These are phyloP conservation scores for Tychaedon coryphoeus DNA, from an alignment of 2,113 vertebrate genomes.

Conservation along the genomic window DNA sequence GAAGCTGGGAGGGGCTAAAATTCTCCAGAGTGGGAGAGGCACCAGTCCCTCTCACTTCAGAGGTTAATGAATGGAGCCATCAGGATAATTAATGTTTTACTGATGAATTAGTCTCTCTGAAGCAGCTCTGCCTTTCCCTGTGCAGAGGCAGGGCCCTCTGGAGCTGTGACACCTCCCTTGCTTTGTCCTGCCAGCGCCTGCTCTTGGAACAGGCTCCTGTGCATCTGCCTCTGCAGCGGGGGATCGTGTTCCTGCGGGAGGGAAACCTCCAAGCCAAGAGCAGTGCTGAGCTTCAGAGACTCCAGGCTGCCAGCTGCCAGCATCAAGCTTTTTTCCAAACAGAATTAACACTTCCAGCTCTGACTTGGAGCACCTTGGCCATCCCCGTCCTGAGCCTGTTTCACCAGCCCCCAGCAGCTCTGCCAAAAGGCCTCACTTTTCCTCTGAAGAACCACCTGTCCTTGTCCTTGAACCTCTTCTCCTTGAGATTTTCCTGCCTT, in stretches of 20 bases:
- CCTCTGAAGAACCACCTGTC: not conserved
- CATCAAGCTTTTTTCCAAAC: not conserved
- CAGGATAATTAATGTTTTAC: constrained; percentile 68
- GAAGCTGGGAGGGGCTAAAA: not conserved
- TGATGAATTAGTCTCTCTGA: constrained; percentile 71
- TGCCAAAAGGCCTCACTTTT: not conserved
- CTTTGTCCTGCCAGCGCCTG: not conserved
- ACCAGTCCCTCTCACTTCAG: constrained; percentile 21
- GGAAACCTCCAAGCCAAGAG: not conserved
- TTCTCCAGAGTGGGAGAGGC: constrained; percentile 8
- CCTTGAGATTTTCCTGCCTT: not conserved
- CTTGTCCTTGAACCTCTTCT: not conserved
- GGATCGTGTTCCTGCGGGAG: not conserved
- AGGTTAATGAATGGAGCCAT: constrained; percentile 68
- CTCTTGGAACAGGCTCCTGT: not conserved
- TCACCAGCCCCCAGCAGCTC: not conserved
- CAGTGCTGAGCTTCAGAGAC: not conserved
- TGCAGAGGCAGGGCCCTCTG: constrained; percentile 17
- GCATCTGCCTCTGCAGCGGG: constrained; percentile 9
- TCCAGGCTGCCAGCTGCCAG: not conserved
- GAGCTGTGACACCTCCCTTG: constrained; percentile 15
- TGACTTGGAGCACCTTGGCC: not conserved
- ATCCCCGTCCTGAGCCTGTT: not conserved
- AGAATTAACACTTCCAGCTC: not conserved
- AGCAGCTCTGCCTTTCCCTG: constrained; percentile 40